Evolutionary conservation across 1,140 invertebrate genomes (phyloP), one percentile per base, ranked within the genome.

Genomic region (Diorhabda carinulata): DNA sequence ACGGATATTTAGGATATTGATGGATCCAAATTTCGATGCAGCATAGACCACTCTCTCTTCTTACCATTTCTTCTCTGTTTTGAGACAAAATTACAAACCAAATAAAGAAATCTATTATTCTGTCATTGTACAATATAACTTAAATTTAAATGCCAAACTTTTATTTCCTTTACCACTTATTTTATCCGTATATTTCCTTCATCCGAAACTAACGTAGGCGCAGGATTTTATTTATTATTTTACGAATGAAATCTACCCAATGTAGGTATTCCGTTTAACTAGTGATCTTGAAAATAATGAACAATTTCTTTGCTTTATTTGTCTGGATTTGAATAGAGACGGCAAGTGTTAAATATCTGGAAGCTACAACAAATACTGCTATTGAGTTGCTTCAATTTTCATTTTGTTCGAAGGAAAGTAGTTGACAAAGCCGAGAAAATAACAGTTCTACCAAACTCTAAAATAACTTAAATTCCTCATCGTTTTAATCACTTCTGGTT

Each of bases 381-480:
- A 52, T 52, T 52, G 47, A 52, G 47, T 52, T 52, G 47, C 47
- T 52, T 52, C 47, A 52, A 52, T 52, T 52, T 52, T 52, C 47
- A 52, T 52, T 52, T n/a, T 2, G 2, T 8, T 6, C 47, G n/a
- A 52, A 52, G 2, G 47, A 52, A 52, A 52, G 47, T 52, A 52
- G 47, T 52, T 52, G 47, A 52, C 47, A 52, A 52, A 52, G 47
- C 47, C 47, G 47, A 52, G 47, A 52, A 52, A 52, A 52, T 52
- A 52, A 52, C 47, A 52, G 47, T 52, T 52, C 47, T 52, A 52
- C 66, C 10, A 59, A 56, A 43, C 58, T 61, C 42, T n/a, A 62
- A 66, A 41, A 45, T 25, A 61, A 70, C 58, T 61, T 66, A 47
- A 47, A 67, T 67, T 67, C 58, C 65, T 67, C 57, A 9, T 59